These are phyloP conservation scores for Danio jaintianensis DNA, from an alignment of 2,797 vertebrate genomes.

Conservation along the genomic window DNA sequence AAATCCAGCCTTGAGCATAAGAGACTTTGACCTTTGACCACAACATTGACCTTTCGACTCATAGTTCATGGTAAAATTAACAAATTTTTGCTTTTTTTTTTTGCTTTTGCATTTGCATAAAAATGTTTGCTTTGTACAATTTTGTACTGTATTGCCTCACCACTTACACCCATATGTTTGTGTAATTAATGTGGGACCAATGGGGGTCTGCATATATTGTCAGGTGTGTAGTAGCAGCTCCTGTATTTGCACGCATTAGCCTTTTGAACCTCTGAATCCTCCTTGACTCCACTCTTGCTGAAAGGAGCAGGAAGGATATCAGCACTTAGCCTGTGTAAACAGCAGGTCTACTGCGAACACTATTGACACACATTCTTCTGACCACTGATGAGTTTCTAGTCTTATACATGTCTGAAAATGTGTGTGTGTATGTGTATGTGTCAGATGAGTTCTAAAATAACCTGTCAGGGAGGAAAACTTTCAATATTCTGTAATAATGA, in stretches of 20 bases:
- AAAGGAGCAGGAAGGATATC: constrained; percentile 68
- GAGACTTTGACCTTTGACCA: neutral
- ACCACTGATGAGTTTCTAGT: constrained; percentile 45
- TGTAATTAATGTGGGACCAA: neutral
- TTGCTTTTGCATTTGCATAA: too few species aligned
- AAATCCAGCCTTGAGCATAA: neutral
- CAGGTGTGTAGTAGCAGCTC: constrained; percentile 13
- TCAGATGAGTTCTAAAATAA: constrained; percentile 8
- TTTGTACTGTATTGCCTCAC: neutral
- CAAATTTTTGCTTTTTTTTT: too few species aligned
- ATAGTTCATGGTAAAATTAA: neutral
- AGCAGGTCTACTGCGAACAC: constrained; percentile 66
- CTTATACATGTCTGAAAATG: neutral
- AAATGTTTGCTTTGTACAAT: neutral
- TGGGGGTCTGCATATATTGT: constrained; percentile 21
- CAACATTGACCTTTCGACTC: too few species aligned
- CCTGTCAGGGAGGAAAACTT: constrained; percentile 43
- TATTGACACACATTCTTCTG: constrained; percentile 53
- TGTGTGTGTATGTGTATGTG: neutral
- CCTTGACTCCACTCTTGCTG: constrained; percentile 59
- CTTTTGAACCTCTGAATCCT: constrained; percentile 71
- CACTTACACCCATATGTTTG: neutral
- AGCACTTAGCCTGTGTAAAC: constrained; percentile 76
- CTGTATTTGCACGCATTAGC: constrained; percentile 70
- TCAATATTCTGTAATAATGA: constrained; percentile 48